A percentile compares a stretch with the other conserved stretches of the same genome.
Evolutionary conservation across 30 jellyfish, hydroid and myxozoan genomes (phyloP).

Genomic region (Aurelia coerulea): DNA sequence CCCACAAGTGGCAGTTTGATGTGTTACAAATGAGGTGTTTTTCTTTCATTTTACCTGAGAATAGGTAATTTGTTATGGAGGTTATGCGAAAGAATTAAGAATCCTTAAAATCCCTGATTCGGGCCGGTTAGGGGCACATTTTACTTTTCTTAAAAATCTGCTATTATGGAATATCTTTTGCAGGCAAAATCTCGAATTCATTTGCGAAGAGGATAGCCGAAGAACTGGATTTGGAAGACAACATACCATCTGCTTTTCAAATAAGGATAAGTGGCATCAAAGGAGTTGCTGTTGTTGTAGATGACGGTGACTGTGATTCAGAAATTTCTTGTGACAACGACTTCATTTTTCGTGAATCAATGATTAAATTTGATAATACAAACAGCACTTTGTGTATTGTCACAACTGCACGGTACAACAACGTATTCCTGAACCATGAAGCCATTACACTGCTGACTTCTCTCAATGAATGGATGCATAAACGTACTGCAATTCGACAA

Average conservation of each 20-base stretch:
- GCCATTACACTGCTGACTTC: constrained; percentile 77
- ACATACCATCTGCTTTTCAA: constrained; percentile 74
- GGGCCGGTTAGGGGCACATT: too few relatives aligned
- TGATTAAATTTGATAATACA: constrained; percentile 59
- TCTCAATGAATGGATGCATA: constrained; percentile 2
- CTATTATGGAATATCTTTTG: background rate
- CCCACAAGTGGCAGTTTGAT: too few relatives aligned
- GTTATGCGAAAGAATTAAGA: too few relatives aligned
- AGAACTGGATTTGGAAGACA: constrained; percentile 20
- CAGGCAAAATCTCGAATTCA: constrained; percentile 71
- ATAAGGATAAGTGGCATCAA: constrained; percentile 75
- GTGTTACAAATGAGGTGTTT: too few relatives aligned
- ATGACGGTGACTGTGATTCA: constrained; percentile 27
- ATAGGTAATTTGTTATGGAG: too few relatives aligned
- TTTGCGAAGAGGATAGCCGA: constrained; percentile 34
- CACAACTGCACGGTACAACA: constrained; percentile 27
- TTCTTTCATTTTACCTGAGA: too few relatives aligned
- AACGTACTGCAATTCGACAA: background rate
- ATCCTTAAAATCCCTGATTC: too few relatives aligned
- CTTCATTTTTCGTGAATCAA: constrained; percentile 66
- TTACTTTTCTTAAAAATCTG: too few relatives aligned
- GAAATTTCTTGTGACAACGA: constrained; percentile 25
- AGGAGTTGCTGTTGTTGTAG: constrained; percentile 71
- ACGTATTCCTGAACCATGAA: constrained; percentile 70
- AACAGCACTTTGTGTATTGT: constrained; percentile 57